phyloP scores from a whole-genome alignment of 2,888 invertebrate species.

The Andrena trimmerana region DNA sequence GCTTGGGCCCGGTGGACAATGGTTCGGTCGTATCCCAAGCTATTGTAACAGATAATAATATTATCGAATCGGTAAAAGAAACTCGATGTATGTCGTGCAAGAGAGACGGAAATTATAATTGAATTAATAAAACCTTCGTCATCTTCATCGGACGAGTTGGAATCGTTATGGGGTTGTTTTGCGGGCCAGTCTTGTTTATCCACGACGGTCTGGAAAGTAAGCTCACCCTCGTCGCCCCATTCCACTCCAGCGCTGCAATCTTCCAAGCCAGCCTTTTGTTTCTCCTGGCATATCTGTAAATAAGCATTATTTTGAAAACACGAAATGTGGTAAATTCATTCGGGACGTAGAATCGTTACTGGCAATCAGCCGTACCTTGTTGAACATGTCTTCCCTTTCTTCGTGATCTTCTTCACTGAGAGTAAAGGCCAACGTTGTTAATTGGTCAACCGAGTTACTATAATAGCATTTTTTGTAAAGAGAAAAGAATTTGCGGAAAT shows the following conservation, averaged over 20 bases:
- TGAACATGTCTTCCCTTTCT: conserved; percentile 87
- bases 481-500: conserved; percentile 23
- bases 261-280: conserved; percentile 79
- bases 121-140: conserved; percentile 81
- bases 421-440: conserved; percentile 84
- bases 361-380: conserved; percentile 85
- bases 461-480: conserved; percentile 61
- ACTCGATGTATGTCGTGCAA: neutral
- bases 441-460: conserved; percentile 82
- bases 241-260: conserved; percentile 80
- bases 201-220: conserved; percentile 86
- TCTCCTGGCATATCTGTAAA: conserved; percentile 79
- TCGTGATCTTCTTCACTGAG: conserved; percentile 85
- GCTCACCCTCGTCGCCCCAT: conserved; percentile 85
- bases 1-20: conserved; percentile 58
- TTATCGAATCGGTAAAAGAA: neutral
- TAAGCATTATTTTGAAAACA: neutral
- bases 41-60: conserved; percentile 51
- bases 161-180: conserved; percentile 79
- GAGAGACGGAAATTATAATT: neutral
- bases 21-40: conserved; percentile 77
- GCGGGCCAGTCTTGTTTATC: conserved; percentile 84
- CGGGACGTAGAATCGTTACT: conserved; percentile 65
- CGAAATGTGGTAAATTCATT: conserved; percentile 75
- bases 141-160: conserved; percentile 85